Evolutionary conservation across 2,797 vertebrate species (phyloP), one percentile per base, ranked within the genome.

Genomic region (Moxostoma hubbsi): DNA sequence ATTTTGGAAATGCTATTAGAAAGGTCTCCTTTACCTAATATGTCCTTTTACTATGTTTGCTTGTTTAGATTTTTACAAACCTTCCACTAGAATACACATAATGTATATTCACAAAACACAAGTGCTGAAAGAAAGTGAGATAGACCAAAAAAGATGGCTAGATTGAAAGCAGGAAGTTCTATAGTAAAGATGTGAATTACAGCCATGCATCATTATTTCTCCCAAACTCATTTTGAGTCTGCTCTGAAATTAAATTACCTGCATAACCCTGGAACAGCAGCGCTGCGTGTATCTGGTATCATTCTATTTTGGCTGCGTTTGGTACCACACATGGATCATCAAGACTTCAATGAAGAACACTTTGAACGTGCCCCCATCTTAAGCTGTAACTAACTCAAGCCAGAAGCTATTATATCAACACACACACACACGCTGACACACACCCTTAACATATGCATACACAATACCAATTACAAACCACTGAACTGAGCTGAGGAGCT

Each of bases 251-350:
- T 24, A 9, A 77, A 82, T 71, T 7, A 76, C 66, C 57, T 58
- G 12, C 15, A 54, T 59, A 67, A 49, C 59, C 16, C 50, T 50
- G 53, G 24, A 80, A 43, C 70, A 45, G 62, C 75, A 45, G 58
- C n/a, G 50, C 68, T 55, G 5, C 11, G 1, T 73, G 70, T 55
- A 82, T 82, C 81, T 79, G 81, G 70, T 74, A 70, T 82, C 75
- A 74, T 73, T 78, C 57, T 73, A n/a, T 64, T 78, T 61, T 74
- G 58, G 65, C 75, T 55, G 51, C 6, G 24, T 64, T 82, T 78
- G n/a, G 73, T 61, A 78, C 67, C 68, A 77, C 80, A 58, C 63
- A 51, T 77, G 50, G 80, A 77, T 82, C 61, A 81, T 65, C 75
- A 73, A 74, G 70, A 43, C 66, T 68, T 82, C 58, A 62, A 63